phyloP scores from a whole-genome alignment of 2,888 invertebrate species.

The Sarcophaga rosellei region DNA sequence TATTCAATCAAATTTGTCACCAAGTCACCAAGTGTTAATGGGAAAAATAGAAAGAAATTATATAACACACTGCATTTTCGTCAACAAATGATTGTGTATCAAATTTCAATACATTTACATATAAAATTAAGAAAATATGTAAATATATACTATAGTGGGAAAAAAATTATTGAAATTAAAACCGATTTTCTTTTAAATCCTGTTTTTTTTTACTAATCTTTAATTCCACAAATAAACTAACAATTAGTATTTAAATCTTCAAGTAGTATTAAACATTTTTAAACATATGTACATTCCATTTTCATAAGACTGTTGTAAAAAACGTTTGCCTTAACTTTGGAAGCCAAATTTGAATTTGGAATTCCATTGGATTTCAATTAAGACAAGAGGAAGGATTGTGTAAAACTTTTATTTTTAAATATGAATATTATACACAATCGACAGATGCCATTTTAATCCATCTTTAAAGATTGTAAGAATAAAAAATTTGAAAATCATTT shows the following conservation, averaged over 20 bases:
- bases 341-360: no score
- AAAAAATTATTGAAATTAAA: slow-evolving; percentile 25
- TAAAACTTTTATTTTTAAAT: no score
- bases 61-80: slow-evolving; percentile 24
- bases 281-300: background rate
- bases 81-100: slow-evolving; percentile 70
- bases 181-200: no score
- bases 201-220: background rate
- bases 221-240: background rate
- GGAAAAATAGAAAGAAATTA: slow-evolving; percentile 62
- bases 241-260: background rate
- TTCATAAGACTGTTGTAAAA: background rate
- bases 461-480: background rate
- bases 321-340: no score
- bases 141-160: slow-evolving; percentile 51
- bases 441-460: slow-evolving; percentile 57
- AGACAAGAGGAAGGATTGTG: no score
- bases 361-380: no score
- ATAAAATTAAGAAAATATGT: slow-evolving; percentile 70
- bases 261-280: background rate
- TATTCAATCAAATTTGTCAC: slow-evolving; percentile 60
- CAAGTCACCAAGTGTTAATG: slow-evolving; percentile 75
- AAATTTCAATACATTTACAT: slow-evolving; percentile 75
- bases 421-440: background rate
- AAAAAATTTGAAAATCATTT: background rate